phyloP scores from a whole-genome alignment of 2,113 vertebrate genomes.

The Microcebus tavaratra region DNA sequence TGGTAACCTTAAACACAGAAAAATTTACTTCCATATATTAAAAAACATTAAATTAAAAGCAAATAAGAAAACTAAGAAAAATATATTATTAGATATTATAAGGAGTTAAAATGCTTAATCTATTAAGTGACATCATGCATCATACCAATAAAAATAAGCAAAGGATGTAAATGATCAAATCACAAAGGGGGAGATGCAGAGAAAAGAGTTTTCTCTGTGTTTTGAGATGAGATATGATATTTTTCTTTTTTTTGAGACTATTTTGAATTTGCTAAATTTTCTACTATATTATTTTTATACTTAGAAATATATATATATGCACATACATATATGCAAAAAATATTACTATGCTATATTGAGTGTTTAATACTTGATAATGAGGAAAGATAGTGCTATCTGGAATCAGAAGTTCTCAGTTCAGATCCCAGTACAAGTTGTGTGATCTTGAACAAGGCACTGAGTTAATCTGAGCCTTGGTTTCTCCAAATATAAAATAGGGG shows the following conservation, averaged over 20 bases:
- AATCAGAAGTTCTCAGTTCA: neutral
- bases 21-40: neutral
- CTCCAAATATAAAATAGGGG: neutral
- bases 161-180: neutral
- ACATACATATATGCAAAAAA: neutral
- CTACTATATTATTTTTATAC: neutral
- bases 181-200: neutral
- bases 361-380: neutral
- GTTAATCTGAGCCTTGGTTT: neutral
- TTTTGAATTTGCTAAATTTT: slow-evolving; percentile 6
- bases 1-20: neutral
- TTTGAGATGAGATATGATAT: neutral
- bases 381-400: neutral
- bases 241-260: neutral
- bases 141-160: neutral
- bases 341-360: neutral
- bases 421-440: neutral
- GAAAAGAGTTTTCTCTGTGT: neutral
- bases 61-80: slow-evolving; percentile 22
- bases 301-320: neutral
- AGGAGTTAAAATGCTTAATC: neutral
- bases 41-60: slow-evolving; percentile 2
- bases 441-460: neutral
- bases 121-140: neutral
- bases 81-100: neutral